Percentiles rank a stretch among this genome's conserved stretches.
These are phyloP conservation scores for Menura novaehollandiae DNA, from an alignment of 2,113 vertebrate genomes.

Conservation along the genomic window DNA sequence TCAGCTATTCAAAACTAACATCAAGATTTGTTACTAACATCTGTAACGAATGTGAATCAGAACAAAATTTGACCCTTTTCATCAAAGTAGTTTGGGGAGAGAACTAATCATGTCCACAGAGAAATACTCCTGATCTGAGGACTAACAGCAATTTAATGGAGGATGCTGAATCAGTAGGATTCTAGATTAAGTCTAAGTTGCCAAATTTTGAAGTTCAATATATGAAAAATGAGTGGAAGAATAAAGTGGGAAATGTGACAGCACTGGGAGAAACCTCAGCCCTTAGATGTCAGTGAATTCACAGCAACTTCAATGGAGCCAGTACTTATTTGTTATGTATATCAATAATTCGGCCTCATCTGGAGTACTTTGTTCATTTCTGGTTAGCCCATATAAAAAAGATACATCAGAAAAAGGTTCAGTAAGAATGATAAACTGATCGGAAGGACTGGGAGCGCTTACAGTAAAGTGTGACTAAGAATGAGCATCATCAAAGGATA, in stretches of 20 bases:
- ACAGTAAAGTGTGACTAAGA: neutral
- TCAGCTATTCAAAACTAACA: neutral
- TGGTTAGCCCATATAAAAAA: neutral
- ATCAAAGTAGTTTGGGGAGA: neutral
- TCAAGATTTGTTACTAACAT: neutral
- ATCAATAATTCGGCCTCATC: neutral
- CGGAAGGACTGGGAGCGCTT: neutral
- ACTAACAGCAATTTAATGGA: neutral
- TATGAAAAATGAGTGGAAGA: neutral
- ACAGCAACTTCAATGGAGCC: neutral
- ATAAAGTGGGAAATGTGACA: neutral
- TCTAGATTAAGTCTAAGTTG: neutral
- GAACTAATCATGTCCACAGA: neutral
- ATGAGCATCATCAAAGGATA: neutral
- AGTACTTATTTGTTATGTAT: neutral
- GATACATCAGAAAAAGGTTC: neutral
- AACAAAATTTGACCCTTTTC: neutral
- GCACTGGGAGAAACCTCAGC: neutral
- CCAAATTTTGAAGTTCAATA: neutral
- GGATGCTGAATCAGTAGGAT: neutral
- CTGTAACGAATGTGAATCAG: neutral
- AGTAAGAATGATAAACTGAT: neutral
- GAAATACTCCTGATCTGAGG: neutral
- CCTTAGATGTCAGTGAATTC: neutral
- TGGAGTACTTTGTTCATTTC: neutral